Base-by-base conservation (phyloP, 2,888 invertebrate genomes). In the Xylophagus ater region DNA sequence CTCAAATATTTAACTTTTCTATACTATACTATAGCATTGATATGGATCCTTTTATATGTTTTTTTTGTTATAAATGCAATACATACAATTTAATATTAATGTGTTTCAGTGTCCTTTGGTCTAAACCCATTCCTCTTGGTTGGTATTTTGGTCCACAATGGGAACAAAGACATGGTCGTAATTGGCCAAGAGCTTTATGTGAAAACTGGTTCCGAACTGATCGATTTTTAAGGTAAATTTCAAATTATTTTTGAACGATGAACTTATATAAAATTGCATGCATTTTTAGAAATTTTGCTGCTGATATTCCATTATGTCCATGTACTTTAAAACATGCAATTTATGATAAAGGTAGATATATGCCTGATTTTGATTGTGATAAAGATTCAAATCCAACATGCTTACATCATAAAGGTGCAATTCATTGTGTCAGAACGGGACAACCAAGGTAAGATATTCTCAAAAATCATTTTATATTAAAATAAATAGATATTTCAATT, bases 131-230 rank as follows among this genome's bases (percentile, higher is more conserved):
- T 47, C 93, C 94, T 2, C 66, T 94, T 9, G 89, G 74, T 2
- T 94, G 93, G 93, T 94, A 93, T 60, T 90, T 92, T 57, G 76
- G 74, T 0, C 78, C 82, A 0, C 90, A 92, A 60, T 94, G 93
- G 93, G 80, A 85, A 57, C 68, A 77, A 13, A 60, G 74, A 33
- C 77, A 83, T 51, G 96, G 96, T 0, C 58, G 62, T 4, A 73
- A 78, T 41, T 97, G 96, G 96, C 74, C 89, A 0, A 73, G 78
- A 42, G 67, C 74, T 4, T 71, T 89, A 55, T 97, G 97, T 62
- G 82, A 88, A 60, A 78, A 81, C 51, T 97, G 96, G 96, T 77
- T 90, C 28, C 76, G 79, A 60, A 77, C 80, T 33, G 90, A 93
- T 60, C 72, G 89, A 52, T 76, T 72, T 63, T 60, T 76, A 34